Base-by-base conservation (phyloP, 2,797 vertebrate genomes). In the Coilia nasus region DNA sequence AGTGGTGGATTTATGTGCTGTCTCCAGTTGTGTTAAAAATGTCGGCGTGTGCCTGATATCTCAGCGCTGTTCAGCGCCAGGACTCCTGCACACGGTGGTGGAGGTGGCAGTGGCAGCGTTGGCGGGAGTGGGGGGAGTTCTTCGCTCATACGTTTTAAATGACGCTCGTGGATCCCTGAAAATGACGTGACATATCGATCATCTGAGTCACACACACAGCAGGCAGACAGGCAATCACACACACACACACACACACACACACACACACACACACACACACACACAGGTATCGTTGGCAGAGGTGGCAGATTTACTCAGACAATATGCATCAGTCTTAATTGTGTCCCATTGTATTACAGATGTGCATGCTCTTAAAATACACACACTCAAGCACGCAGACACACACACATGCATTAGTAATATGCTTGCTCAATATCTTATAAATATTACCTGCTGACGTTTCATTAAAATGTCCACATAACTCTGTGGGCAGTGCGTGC, bases 381-480 rank as follows among this genome's bases (percentile, higher is more conserved):
- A 54, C 50, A 54, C 50, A 54, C 14, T 54, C 50, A 54, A 14
- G 50, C 50, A 54, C 9, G 14, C 50, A 54, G 50, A 54, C 50
- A 54, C 50, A 54, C 14, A 54, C 50, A 54, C 50, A 14, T 90
- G 89, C 89, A 87, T 87, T 83, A 89, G 81, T 60, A 84, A 87
- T 83, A 85, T 83, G 89, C 71, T 78, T 41, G 83, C 83, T 86
- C 86, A 84, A 87, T 89, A 90, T 89, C 88, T 90, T 91, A 87
- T 85, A 87, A 88, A 88, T 88, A 90, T 92, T 85, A 90, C 84
- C 87, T 90, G 88, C 87, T 90, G 89, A 90, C 89, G 86, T 88
- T 90, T 91, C 88, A 90, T 90, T 92, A 90, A 92, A 89, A 88
- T 80, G 85, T 86, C 83, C 12, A 83, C 71, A 88, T 86, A 89